Percentiles rank a stretch among this genome's conserved stretches.
Evolutionary conservation across 2,113 vertebrate species (phyloP).

Genomic region (Tricholaema leucomelas): DNA sequence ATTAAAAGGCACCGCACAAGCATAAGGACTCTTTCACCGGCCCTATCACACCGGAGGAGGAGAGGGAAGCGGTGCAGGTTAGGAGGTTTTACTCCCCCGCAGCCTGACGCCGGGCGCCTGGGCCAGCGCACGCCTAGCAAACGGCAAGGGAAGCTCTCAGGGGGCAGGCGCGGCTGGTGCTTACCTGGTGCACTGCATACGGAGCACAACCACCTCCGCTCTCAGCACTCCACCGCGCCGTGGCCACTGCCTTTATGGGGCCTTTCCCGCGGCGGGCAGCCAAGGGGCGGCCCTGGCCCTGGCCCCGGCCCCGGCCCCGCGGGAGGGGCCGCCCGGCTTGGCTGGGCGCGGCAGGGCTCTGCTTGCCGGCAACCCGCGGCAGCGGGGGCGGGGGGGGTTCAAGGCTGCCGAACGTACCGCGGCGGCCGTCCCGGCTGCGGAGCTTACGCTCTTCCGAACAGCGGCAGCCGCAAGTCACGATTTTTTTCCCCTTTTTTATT

Average conservation of each 20-base stretch:
- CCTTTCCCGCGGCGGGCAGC: neutral
- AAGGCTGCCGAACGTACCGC: neutral
- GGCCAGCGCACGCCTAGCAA: rapidly evolving
- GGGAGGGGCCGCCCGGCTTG: neutral
- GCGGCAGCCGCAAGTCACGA: no score
- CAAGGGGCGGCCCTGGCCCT: neutral
- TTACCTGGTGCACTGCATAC: neutral
- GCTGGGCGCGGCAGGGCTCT: neutral
- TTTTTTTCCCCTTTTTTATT: no score
- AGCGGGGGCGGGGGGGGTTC: neutral
- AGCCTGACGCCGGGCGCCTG: neutral
- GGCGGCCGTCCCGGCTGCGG: neutral
- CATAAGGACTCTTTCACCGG: rapidly evolving
- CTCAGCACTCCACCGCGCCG: neutral
- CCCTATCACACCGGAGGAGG: rapidly evolving
- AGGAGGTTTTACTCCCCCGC: rapidly evolving
- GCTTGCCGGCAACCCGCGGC: neutral
- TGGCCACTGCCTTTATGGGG: neutral
- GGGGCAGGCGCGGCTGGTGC: neutral
- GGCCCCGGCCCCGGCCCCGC: no score
- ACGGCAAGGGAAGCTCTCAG: neutral
- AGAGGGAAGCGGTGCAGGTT: rapidly evolving
- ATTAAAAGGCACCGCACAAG: rapidly evolving
- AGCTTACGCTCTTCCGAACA: neutral
- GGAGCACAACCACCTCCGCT: neutral